phyloP scores from a whole-genome alignment of 64 coral and sea anemone species.

The Montipora sp. region DNA sequence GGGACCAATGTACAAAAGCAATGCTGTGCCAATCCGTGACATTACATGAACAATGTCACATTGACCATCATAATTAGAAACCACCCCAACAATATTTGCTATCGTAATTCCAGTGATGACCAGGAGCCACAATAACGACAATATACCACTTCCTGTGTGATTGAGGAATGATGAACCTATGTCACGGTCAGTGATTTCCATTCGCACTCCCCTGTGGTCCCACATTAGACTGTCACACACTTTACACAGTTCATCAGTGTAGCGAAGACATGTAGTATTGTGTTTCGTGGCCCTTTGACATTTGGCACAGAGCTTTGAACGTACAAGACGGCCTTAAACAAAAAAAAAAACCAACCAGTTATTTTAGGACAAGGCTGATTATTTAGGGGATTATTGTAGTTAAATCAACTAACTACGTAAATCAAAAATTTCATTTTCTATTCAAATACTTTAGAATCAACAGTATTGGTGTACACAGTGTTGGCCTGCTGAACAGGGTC shows the following conservation, averaged over 20 bases:
- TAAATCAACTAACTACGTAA: too few species aligned
- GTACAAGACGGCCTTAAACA: conserved; percentile 45
- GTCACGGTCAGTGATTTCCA: conserved; percentile 73
- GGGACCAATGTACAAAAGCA: conserved; percentile 83
- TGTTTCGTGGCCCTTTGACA: conserved; percentile 10
- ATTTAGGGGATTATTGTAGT: background rate
- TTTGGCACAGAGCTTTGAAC: conserved; percentile 48
- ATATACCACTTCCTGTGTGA: conserved; percentile 81
- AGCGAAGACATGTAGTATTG: background rate
- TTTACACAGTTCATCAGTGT: conserved; percentile 55
- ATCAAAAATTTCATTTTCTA: too few species aligned
- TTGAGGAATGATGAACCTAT: conserved; percentile 87
- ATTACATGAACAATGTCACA: conserved; percentile 78
- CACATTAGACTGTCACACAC: conserved; percentile 86
- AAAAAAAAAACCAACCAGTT: background rate
- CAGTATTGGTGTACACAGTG: too few species aligned
- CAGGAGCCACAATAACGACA: conserved; percentile 84
- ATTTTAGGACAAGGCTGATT: background rate
- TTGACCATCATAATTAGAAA: conserved; percentile 30
- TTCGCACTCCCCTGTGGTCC: conserved; percentile 75
- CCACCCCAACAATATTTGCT: conserved; percentile 45
- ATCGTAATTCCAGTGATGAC: conserved; percentile 70
- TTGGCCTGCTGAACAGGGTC: too few species aligned
- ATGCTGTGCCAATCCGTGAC: conserved; percentile 76
- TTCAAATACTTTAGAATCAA: too few species aligned